phyloP scores from a whole-genome alignment of 2,113 vertebrate genomes.

The Fukomys damarensis region DNA sequence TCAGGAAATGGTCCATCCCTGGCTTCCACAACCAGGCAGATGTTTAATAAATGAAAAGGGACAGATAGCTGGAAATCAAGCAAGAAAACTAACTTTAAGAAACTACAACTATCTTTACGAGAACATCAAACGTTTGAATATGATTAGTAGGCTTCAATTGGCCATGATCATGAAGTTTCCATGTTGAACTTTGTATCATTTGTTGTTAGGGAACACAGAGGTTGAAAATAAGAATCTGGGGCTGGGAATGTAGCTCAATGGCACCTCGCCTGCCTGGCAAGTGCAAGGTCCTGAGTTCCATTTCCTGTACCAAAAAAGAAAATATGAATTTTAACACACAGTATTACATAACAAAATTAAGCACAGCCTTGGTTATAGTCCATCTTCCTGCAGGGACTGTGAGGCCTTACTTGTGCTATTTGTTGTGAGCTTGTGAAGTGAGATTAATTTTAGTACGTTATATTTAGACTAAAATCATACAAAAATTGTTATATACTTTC shows the following conservation, averaged over 20 bases:
- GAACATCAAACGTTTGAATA: background rate
- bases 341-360: background rate
- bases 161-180: background rate
- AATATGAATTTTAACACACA: background rate
- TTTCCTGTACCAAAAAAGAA: too few species aligned
- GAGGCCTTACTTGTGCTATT: background rate
- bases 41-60: background rate
- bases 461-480: background rate
- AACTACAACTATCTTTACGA: background rate
- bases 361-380: background rate
- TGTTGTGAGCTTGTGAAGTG: background rate
- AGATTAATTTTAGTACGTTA: background rate
- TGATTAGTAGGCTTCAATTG: background rate
- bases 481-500: background rate
- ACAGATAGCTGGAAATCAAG: background rate
- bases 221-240: background rate
- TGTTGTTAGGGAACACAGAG: background rate
- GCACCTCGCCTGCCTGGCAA: too few species aligned
- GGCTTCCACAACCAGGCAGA: background rate
- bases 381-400: background rate
- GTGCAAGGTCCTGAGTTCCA: too few species aligned
- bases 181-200: slow-evolving; percentile 23
- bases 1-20: background rate
- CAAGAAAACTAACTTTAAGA: background rate
- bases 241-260: too few species aligned